Evolutionary conservation across 2,113 vertebrate species (phyloP).

Genomic region (Dicentrarchus labrax): DNA sequence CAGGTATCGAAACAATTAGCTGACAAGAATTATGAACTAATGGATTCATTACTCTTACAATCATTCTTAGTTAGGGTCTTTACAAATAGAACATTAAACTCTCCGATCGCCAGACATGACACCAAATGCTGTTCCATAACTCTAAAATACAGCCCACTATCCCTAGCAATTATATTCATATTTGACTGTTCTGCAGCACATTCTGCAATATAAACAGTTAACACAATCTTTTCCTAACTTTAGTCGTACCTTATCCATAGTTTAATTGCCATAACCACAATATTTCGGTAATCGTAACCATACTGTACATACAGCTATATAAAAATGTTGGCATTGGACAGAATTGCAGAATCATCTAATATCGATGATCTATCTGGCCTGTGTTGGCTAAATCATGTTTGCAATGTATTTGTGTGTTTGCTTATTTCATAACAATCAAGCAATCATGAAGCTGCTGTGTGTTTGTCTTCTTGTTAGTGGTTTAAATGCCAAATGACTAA

Average conservation of each 20-base stretch:
- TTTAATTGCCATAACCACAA: not conserved
- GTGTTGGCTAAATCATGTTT: not conserved
- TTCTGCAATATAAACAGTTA: no score
- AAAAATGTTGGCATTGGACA: not conserved
- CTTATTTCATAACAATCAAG: not conserved
- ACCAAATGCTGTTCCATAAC: not conserved
- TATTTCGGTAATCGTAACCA: not conserved
- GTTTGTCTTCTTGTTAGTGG: not conserved
- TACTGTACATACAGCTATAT: not conserved
- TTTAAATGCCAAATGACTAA: not conserved
- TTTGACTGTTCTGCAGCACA: not conserved
- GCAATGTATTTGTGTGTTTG: not conserved
- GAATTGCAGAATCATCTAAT: not conserved
- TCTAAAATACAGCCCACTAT: not conserved
- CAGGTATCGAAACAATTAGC: constrained; percentile 30
- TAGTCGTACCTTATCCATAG: not conserved
- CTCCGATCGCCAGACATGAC: constrained; percentile 4
- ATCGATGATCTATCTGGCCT: no score
- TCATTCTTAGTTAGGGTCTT: not conserved
- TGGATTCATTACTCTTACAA: constrained; percentile 14
- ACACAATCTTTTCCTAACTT: not conserved
- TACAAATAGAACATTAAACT: not conserved
- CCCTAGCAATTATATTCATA: not conserved
- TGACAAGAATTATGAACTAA: not conserved
- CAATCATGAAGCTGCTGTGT: not conserved